Percentiles rank a stretch among this genome's conserved stretches.
Conservation (phyloP, 2,888 invertebrate genomes). For the Mellilla xanthometata region DNA sequence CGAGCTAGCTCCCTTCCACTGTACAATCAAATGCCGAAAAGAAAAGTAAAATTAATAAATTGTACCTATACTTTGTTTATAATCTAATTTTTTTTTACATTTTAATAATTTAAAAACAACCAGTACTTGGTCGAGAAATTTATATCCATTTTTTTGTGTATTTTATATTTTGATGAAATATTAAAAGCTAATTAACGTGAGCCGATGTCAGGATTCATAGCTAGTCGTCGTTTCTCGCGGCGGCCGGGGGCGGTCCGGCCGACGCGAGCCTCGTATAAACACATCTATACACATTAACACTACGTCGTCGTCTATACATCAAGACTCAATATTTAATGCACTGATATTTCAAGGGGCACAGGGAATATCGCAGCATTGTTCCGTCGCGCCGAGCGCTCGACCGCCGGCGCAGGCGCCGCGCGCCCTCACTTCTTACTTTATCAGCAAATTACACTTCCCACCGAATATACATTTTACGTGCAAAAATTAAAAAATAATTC, state of each 20-base stretch:
- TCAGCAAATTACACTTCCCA: no score
- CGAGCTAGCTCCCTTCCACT: slow-evolving; percentile 75
- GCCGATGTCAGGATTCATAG: slow-evolving; percentile 83
- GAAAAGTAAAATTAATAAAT: slow-evolving; percentile 82
- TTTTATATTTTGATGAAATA: slow-evolving; percentile 83
- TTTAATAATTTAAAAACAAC: slow-evolving; percentile 83
- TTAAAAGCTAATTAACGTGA: slow-evolving; percentile 83
- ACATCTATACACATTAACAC: slow-evolving; percentile 76
- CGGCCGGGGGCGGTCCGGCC: slow-evolving; percentile 71
- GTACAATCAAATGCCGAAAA: slow-evolving; percentile 77
- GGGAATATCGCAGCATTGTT: slow-evolving; percentile 79
- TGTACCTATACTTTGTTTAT: slow-evolving; percentile 83
- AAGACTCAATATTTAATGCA: slow-evolving; percentile 71
- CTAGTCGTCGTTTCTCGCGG: slow-evolving; percentile 81
- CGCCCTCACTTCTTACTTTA: slow-evolving; percentile 41
- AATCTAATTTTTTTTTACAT: slow-evolving; percentile 82
- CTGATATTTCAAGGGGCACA: slow-evolving; percentile 79
- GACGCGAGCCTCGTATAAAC: slow-evolving; percentile 74
- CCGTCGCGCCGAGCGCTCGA: slow-evolving; percentile 49
- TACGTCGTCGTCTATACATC: slow-evolving; percentile 72
- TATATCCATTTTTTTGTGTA: slow-evolving; percentile 82
- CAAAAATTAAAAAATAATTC: slow-evolving; percentile 69
- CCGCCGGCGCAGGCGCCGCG: slow-evolving; percentile 51
- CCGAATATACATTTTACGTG: slow-evolving; percentile 52
- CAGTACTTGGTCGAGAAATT: slow-evolving; percentile 82